These are phyloP conservation scores for Rhynchopsitta pachyrhyncha DNA, from an alignment of 2,113 vertebrate genomes.

Conservation along the genomic window DNA sequence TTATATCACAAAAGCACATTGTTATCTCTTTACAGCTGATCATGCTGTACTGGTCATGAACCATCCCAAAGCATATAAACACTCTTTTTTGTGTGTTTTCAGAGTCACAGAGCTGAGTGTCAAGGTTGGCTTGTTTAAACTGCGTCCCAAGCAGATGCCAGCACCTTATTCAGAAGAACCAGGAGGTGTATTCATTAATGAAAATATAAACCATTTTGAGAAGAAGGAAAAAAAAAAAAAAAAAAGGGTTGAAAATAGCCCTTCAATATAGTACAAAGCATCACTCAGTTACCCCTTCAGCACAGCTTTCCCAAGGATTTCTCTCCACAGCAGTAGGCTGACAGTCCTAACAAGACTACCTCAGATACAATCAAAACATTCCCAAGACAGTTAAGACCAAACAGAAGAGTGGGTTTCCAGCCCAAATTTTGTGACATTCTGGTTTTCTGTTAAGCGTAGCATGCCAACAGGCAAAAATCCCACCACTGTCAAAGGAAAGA, in stretches of 20 bases:
- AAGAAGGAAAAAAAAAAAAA: not conserved
- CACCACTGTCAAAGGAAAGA: rapidly evolving
- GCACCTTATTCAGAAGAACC: not conserved
- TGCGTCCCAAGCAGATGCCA: not conserved
- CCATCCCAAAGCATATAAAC: constrained; percentile 3
- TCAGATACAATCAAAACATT: not conserved
- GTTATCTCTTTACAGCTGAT: constrained; percentile 56
- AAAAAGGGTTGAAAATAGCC: not conserved
- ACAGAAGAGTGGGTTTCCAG: not conserved
- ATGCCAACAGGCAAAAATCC: not conserved
- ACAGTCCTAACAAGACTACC: not conserved
- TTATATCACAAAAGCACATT: constrained; percentile 64
- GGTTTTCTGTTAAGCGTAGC: not conserved
- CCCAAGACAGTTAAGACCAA: not conserved
- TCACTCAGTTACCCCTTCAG: not conserved
- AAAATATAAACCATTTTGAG: not conserved
- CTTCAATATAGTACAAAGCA: not conserved
- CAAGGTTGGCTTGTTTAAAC: not conserved
- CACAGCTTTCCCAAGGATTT: not conserved
- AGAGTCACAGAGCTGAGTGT: not conserved
- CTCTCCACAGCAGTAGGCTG: not conserved
- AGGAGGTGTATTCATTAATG: not conserved
- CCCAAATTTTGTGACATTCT: not conserved
- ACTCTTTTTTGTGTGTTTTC: not conserved
- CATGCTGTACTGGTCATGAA: constrained; percentile 57